Percentiles rank a stretch among this genome's conserved stretches.
phyloP scores from a whole-genome alignment of 2,797 vertebrate genomes.

The Melopsittacus undulatus region DNA sequence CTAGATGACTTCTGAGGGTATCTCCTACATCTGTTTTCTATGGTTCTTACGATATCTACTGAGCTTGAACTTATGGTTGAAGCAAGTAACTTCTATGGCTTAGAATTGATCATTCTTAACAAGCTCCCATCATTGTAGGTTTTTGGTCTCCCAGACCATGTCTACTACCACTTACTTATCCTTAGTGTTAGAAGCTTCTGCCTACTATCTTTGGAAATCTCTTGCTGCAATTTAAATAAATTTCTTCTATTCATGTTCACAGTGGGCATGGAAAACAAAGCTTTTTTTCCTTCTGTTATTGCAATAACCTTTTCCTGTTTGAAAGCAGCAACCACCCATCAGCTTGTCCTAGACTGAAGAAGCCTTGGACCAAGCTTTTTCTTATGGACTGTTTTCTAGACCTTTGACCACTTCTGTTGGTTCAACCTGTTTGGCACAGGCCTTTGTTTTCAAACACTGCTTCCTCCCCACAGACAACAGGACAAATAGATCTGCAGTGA shows the following conservation, averaged over 20 bases:
- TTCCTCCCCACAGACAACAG: not conserved
- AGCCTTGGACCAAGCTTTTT: not conserved
- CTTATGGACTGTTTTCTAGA: not conserved
- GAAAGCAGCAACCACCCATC: not conserved
- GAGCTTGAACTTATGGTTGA: not conserved
- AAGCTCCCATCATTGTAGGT: not conserved
- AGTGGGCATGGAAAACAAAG: not conserved
- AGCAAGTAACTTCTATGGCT: not conserved
- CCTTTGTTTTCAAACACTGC: not conserved
- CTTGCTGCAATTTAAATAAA: not conserved
- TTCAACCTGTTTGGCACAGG: not conserved
- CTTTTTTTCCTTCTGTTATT: not conserved
- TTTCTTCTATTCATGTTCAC: not conserved
- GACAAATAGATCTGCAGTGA: not conserved
- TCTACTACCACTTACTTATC: not conserved
- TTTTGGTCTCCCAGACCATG: not conserved
- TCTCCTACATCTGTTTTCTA: not conserved
- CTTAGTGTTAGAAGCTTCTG: not conserved
- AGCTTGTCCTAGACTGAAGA: not conserved
- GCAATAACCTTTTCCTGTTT: not conserved
- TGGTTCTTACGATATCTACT: not conserved
- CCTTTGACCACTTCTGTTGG: not conserved
- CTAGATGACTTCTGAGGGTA: not conserved
- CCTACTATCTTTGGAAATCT: not conserved
- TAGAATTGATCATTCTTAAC: not conserved